Evolutionary conservation across 2,797 vertebrate genomes (phyloP).

Genomic region (Channallabes apus): DNA sequence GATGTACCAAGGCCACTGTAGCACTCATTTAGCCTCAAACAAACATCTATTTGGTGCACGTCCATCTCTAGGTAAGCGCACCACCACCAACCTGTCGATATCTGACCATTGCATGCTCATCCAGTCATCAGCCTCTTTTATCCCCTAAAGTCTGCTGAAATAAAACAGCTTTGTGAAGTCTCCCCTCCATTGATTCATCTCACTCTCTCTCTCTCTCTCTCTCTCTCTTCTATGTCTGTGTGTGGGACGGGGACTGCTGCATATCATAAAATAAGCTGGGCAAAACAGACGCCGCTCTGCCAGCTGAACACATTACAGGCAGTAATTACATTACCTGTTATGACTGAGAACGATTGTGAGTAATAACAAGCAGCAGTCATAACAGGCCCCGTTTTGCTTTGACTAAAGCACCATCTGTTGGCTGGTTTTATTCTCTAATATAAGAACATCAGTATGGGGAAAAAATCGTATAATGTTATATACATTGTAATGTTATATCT

Average conservation of each 20-base stretch:
- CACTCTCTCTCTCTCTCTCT: slow-evolving; percentile 14
- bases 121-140: slow-evolving; percentile 43
- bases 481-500: too few species aligned
- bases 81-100: slow-evolving; percentile 43
- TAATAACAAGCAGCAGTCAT: slow-evolving; percentile 48
- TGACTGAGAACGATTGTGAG: slow-evolving; percentile 48
- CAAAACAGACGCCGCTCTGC: slow-evolving; percentile 33
- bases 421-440: background rate
- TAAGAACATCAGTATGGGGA: background rate
- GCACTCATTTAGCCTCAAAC: slow-evolving; percentile 38
- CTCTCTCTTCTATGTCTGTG: background rate
- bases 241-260: slow-evolving; percentile 13
- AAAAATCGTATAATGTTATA: background rate
- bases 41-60: slow-evolving; percentile 42
- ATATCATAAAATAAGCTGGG: slow-evolving; percentile 39
- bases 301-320: slow-evolving; percentile 48
- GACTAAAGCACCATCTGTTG: slow-evolving; percentile 63
- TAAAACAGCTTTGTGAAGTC: slow-evolving; percentile 27
- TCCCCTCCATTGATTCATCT: slow-evolving; percentile 31
- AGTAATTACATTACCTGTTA: slow-evolving; percentile 57
- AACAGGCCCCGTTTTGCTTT: slow-evolving; percentile 50
- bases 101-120: slow-evolving; percentile 36
- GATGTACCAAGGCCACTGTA: slow-evolving; percentile 19
- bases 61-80: slow-evolving; percentile 1
- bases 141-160: slow-evolving; percentile 30